Conservation (phyloP, 1,140 invertebrate genomes). For the Temnothorax longispinosus region DNA sequence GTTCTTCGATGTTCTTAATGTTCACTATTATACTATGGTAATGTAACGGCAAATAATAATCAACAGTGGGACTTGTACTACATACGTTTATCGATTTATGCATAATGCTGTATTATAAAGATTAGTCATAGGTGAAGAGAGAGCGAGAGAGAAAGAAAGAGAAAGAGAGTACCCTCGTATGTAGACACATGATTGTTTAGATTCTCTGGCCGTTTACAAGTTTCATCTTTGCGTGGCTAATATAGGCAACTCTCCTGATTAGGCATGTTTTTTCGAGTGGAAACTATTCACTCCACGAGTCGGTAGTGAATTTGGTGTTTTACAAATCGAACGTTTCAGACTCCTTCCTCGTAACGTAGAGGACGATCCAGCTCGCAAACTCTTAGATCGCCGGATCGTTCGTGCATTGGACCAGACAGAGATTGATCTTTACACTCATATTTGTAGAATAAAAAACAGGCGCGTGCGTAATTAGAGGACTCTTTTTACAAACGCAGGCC, state of each 20-base stretch:
- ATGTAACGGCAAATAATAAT: slow-evolving; percentile 64
- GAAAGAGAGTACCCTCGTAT: slow-evolving; percentile 29
- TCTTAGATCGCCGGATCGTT: slow-evolving; percentile 7
- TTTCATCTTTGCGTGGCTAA: slow-evolving; percentile 61
- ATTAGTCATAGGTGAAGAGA: slow-evolving; percentile 59
- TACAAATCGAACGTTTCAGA: slow-evolving; percentile 45
- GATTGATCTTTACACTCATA: slow-evolving; percentile 32
- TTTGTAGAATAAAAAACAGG: slow-evolving; percentile 35
- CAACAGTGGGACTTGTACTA: slow-evolving; percentile 68
- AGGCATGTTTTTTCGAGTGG: slow-evolving; percentile 46
- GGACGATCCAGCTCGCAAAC: neutral
- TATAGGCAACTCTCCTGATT: neutral
- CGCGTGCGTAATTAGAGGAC: slow-evolving; percentile 17
- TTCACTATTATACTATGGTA: slow-evolving; percentile 77
- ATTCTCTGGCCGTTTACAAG: slow-evolving; percentile 61
- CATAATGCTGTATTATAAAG: slow-evolving; percentile 66
- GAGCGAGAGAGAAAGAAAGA: neutral
- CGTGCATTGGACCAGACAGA: slow-evolving; percentile 23
- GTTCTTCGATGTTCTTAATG: slow-evolving; percentile 80
- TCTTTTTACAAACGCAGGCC: slow-evolving; percentile 18
- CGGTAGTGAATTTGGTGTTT: slow-evolving; percentile 59
- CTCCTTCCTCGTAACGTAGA: slow-evolving; percentile 4
- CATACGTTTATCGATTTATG: slow-evolving; percentile 68
- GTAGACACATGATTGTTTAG: slow-evolving; percentile 68
- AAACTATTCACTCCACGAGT: slow-evolving; percentile 30